Conservation (phyloP, 2,797 vertebrate genomes). For the Pseudotriccus pelzelni region DNA sequence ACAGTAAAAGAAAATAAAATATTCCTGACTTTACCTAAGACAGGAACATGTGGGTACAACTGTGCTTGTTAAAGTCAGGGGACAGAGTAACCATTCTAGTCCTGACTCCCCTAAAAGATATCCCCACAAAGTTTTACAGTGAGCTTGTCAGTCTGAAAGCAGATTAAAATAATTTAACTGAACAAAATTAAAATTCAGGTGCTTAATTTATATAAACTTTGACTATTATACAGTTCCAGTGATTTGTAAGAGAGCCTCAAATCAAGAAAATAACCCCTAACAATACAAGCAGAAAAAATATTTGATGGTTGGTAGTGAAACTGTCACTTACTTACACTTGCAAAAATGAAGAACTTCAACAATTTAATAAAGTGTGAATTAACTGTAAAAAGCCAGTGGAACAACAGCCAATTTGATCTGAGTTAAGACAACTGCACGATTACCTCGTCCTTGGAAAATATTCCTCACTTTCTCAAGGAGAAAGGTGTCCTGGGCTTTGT, state of each 20-base stretch:
- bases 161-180: not conserved
- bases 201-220: not conserved
- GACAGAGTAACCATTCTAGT: not conserved
- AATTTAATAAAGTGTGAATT: not conserved
- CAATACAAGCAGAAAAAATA: not conserved
- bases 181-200: not conserved
- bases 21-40: not conserved
- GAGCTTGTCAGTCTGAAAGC: not conserved
- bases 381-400: not conserved
- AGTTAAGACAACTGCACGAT: not conserved
- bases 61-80: not conserved
- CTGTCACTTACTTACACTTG: not conserved
- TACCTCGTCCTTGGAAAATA: not conserved
- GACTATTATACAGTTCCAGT: not conserved
- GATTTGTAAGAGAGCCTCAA: not conserved
- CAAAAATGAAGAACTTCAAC: not conserved
- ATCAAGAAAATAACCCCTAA: not conserved
- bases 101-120: not conserved
- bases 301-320: not conserved
- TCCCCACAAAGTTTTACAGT: not conserved
- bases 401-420: not conserved
- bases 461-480: not conserved
- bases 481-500: not conserved
- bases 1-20: not conserved
- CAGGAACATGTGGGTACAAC: not conserved